Conservation (phyloP, 2,888 invertebrate species). For the Fragum fragum region DNA sequence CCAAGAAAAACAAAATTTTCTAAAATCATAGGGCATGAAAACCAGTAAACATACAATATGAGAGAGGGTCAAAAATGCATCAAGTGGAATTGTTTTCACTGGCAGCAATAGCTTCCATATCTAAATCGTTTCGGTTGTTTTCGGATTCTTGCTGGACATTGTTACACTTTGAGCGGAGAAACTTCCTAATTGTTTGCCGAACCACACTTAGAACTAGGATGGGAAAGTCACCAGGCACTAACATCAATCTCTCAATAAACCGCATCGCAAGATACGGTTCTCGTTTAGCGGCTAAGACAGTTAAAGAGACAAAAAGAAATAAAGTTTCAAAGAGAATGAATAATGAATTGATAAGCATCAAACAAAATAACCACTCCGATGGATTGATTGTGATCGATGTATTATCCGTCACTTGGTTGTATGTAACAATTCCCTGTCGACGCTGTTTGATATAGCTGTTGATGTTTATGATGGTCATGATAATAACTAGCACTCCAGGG, state of each 20-base stretch:
- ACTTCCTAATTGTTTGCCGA: neutral
- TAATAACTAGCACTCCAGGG: constrained; percentile 1
- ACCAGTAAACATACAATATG: too few relatives aligned
- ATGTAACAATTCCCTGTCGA: constrained; percentile 3
- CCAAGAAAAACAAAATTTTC: too few relatives aligned
- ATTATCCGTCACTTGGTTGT: constrained; percentile 20
- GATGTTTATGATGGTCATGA: neutral
- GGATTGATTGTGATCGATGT: neutral
- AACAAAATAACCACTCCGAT: constrained; percentile 22
- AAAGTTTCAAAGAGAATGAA: constrained; percentile 15
- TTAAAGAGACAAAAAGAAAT: neutral
- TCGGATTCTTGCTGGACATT: neutral
- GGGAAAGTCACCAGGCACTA: neutral
- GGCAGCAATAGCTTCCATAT: constrained; percentile 32
- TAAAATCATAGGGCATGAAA: too few relatives aligned
- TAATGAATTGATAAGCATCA: constrained; percentile 16
- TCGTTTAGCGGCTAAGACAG: neutral
- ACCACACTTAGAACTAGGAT: constrained; percentile 1
- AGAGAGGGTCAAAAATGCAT: too few relatives aligned
- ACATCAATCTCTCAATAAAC: neutral
- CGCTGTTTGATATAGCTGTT: neutral
- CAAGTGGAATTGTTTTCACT: too few relatives aligned
- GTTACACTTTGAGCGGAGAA: neutral
- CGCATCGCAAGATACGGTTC: neutral
- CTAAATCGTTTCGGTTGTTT: neutral